Base-by-base conservation (phyloP, 2,113 vertebrate species). In the Symphodus melops region DNA sequence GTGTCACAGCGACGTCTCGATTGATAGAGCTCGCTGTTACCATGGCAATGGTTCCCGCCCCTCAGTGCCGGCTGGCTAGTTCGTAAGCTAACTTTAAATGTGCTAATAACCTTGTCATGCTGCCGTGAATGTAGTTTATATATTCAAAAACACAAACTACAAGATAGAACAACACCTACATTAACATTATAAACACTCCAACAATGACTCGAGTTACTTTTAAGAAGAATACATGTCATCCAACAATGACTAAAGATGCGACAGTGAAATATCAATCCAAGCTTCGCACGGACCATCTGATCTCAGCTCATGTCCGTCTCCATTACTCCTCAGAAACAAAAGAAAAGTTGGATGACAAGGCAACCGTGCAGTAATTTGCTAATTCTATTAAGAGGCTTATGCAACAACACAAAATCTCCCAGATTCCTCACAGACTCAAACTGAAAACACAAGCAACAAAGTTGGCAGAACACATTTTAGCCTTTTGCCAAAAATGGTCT, bases 351-450 rank as follows among this genome's bases (percentile, higher is more conserved):
- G 3, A 39, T 28, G 8, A 48, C 39, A 62, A 37, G 23, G 20
- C 25, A 48, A 33, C 28, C 55, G 20, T 55, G 25, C 36, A 20
- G 41, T 8, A 37, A 46, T 75, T 68, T 70, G 9, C 36, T n/a
- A 23, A 14, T 46, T 55, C 23, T 10, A 14, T 36, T 53, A 63
- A 77, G 37, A 75, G 20, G 66, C 44, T 75, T 75, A 75, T 21
- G 51, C 56, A 65, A 37, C 37, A 75, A 59, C 60, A 25, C 1
- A 48, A 41, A 21, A 59, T 3, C 36, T 25, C 53, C 13, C 49
- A 41, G 62, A 54, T 60, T 77, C 54, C 39, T 56, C 49, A 41
- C 9, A 48, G 33, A 42, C 36, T 54, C 64, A 17, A 68, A 57
- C 41, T 55, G 52, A 46, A 62, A 65, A 65, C 42, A 54, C 42